These are phyloP conservation scores for Neosilurus mollespiculum DNA, from an alignment of 2,797 vertebrate species.

Conservation along the genomic window DNA sequence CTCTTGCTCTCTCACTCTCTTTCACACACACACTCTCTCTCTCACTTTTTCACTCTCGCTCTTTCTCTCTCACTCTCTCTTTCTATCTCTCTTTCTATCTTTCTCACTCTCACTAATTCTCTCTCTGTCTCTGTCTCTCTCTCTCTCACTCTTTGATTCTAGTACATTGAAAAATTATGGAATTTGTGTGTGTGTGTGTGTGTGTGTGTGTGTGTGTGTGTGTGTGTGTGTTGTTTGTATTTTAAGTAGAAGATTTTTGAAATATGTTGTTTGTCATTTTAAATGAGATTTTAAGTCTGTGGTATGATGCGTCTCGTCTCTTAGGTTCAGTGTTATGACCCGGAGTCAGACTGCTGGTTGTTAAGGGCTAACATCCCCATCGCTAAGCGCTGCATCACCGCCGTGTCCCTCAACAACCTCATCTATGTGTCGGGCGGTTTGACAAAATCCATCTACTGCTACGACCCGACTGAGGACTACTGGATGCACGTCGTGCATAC, in stretches of 20 bases:
- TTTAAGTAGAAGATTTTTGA: background rate
- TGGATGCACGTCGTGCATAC: conserved; percentile 98
- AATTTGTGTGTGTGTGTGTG: background rate
- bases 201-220: conserved; percentile 3
- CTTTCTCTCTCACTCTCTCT: background rate
- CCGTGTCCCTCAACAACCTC: conserved; percentile 93
- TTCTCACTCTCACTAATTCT: background rate
- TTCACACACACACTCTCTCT: background rate
- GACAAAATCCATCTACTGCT: conserved; percentile 95
- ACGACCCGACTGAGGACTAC: conserved; percentile 92
- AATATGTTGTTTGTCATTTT: too few relatives aligned
- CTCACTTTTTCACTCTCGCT: background rate
- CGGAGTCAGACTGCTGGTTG: conserved; percentile 86
- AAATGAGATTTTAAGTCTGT: background rate
- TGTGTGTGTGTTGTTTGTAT: background rate
- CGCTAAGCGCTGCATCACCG: conserved; percentile 95
- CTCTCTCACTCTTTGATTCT: conserved; percentile 6
- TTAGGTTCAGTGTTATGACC: conserved; percentile 97
- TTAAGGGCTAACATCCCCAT: conserved; percentile 95
- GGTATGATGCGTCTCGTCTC: conserved; percentile 12
- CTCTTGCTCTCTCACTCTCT: background rate
- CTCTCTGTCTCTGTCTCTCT: background rate
- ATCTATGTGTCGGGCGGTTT: conserved; percentile 97
- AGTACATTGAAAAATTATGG: conserved; percentile 14
- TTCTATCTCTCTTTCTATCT: too few relatives aligned